These are phyloP conservation scores for Tortricodes alternella DNA, from an alignment of 2,888 invertebrate genomes.

Conservation along the genomic window DNA sequence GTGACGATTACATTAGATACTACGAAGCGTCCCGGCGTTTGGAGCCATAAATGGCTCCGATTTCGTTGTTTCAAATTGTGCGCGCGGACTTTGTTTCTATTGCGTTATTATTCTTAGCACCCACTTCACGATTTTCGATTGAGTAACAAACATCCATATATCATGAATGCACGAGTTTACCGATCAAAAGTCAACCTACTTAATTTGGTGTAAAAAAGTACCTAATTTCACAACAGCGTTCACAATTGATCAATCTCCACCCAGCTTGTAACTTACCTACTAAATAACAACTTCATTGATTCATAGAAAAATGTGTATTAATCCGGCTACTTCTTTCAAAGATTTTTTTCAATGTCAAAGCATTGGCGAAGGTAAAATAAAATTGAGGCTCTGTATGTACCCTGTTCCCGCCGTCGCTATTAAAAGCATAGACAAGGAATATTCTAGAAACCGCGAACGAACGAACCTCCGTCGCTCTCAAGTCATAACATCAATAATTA, in stretches of 20 bases:
- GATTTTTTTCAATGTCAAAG: background rate
- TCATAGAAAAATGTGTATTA: background rate
- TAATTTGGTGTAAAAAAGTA: too few species aligned
- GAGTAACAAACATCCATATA: too few species aligned
- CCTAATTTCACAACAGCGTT: slow-evolving; percentile 23
- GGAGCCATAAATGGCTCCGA: too few species aligned
- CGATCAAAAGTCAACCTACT: too few species aligned
- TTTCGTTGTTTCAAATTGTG: too few species aligned
- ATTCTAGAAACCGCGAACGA: slow-evolving; percentile 21
- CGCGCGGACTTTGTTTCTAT: too few species aligned
- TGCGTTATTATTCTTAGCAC: too few species aligned
- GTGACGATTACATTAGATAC: too few species aligned
- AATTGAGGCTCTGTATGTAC: background rate
- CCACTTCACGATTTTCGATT: too few species aligned
- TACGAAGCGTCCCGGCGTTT: too few species aligned
- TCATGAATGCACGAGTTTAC: too few species aligned
- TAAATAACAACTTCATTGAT: background rate
- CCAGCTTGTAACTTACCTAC: slow-evolving; percentile 24
- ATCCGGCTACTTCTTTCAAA: background rate
- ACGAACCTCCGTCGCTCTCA: slow-evolving; percentile 13
- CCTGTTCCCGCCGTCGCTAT: background rate
- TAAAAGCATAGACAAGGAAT: slow-evolving; percentile 14
- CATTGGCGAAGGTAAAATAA: background rate
- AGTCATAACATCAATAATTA: slow-evolving; percentile 8
- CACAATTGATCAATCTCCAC: slow-evolving; percentile 8